Percentiles rank a stretch among this genome's conserved stretches.
These are phyloP conservation scores for Erebia palarica DNA, from an alignment of 2,888 invertebrate genomes.

Conservation along the genomic window DNA sequence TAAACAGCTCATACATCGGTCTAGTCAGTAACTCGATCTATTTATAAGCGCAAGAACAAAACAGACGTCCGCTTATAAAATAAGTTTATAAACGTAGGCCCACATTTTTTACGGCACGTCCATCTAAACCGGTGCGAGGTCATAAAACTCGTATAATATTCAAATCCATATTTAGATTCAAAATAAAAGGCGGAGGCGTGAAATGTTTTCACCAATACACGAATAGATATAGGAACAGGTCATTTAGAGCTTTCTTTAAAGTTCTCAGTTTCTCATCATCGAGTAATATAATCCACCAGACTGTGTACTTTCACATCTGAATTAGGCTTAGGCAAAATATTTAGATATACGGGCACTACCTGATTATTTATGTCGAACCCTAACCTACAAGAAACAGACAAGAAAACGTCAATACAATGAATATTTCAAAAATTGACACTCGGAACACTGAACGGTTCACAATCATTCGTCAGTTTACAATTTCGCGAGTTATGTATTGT, in stretches of 20 bases:
- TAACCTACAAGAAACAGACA: too few relatives aligned
- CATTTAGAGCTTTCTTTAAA: neutral
- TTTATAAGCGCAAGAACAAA: slow-evolving; percentile 9
- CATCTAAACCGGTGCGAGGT: slow-evolving; percentile 25
- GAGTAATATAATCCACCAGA: too few relatives aligned
- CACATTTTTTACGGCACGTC: slow-evolving; percentile 28
- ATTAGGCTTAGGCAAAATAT: too few relatives aligned
- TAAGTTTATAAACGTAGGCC: slow-evolving; percentile 3
- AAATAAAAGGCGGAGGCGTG: slow-evolving; percentile 29
- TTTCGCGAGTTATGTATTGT: too few relatives aligned
- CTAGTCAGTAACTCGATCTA: neutral
- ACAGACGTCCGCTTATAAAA: slow-evolving; percentile 18
- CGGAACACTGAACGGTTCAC: too few relatives aligned
- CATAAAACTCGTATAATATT: slow-evolving; percentile 27
- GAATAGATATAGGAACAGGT: neutral
- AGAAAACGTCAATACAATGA: too few relatives aligned
- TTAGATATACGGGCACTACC: too few relatives aligned
- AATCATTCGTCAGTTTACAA: too few relatives aligned
- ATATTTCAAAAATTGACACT: too few relatives aligned
- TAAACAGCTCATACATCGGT: neutral
- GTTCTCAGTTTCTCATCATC: neutral
- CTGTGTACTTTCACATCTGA: too few relatives aligned
- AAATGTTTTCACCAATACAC: slow-evolving; percentile 19
- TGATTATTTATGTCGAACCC: too few relatives aligned
- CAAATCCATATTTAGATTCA: slow-evolving; percentile 33